A percentile compares a stretch with the other conserved stretches of the same genome.
Conservation (phyloP, 2,113 vertebrate genomes). For the Chaetura pelagica region DNA sequence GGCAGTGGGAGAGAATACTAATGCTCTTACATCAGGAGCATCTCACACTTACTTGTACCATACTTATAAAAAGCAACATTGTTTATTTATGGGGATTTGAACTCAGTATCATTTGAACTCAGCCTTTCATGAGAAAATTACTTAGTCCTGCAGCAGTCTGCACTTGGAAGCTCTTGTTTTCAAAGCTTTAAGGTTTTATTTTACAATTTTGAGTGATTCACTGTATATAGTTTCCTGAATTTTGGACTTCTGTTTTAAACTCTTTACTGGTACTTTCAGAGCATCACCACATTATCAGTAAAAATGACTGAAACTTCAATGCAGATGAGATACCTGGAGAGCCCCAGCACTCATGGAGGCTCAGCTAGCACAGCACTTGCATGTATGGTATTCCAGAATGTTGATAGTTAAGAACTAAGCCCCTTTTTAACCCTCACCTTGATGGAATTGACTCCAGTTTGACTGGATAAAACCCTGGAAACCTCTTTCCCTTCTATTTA, state of each 20-base stretch:
- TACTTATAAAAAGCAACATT: neutral
- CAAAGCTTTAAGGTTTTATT: neutral
- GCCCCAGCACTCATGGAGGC: neutral
- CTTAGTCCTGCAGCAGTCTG: neutral
- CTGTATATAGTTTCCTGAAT: neutral
- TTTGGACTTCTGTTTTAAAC: neutral
- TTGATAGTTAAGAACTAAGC: neutral
- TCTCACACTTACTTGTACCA: neutral
- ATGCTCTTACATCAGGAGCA: slow-evolving; percentile 6
- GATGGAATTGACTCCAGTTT: neutral
- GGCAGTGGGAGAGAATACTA: slow-evolving; percentile 12
- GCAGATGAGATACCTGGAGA: neutral
- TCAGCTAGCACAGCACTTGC: neutral
- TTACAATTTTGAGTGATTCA: neutral
- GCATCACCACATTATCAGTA: neutral
- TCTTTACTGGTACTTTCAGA: neutral
- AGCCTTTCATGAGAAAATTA: neutral
- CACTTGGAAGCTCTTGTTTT: neutral
- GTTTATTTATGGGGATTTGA: neutral
- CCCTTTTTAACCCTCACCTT: neutral
- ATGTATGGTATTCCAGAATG: neutral
- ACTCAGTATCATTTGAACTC: neutral
- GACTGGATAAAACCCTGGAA: neutral
- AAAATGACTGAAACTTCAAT: neutral
- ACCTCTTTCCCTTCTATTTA: neutral